Percentiles rank a stretch among this genome's conserved stretches.
phyloP scores from a whole-genome alignment of 2,113 vertebrate genomes.

The Mystacornis crossleyi region DNA sequence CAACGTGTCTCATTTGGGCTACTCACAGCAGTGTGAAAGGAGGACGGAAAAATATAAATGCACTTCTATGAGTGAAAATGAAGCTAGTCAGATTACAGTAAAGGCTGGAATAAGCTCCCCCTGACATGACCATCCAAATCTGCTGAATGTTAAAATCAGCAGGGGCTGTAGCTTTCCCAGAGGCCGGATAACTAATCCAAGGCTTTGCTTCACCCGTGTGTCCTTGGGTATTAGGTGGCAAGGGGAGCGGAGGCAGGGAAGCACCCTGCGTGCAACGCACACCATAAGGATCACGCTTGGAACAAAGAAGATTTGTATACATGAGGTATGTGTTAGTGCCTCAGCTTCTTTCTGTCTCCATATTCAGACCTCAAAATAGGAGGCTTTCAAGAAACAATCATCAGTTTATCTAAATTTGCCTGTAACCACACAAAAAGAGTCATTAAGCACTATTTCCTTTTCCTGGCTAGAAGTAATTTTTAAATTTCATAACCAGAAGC shows the following conservation, averaged over 20 bases:
- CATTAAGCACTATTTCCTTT: background rate
- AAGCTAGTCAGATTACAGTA: conserved; percentile 14
- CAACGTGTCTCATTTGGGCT: fast-evolving
- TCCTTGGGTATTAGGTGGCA: conserved; percentile 20
- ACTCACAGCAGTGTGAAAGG: background rate
- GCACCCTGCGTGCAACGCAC: fast-evolving
- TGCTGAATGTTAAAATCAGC: conserved; percentile 37
- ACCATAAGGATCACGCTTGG: background rate
- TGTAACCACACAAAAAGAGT: background rate
- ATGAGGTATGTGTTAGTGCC: fast-evolving
- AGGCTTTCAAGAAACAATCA: background rate
- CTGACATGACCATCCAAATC: background rate
- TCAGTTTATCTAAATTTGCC: background rate
- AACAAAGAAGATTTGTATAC: background rate
- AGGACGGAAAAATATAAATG: background rate
- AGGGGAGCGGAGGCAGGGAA: background rate
- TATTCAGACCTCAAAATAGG: background rate
- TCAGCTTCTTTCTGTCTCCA: background rate
- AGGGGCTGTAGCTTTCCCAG: background rate
- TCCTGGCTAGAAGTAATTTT: background rate
- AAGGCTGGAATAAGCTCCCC: conserved; percentile 15
- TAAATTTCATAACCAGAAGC: background rate
- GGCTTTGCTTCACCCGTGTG: background rate
- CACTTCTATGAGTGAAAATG: background rate
- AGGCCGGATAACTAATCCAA: conserved; percentile 36